Evolutionary conservation across 2,888 invertebrate species (phyloP).

Genomic region (Troides oblongomaculatus): DNA sequence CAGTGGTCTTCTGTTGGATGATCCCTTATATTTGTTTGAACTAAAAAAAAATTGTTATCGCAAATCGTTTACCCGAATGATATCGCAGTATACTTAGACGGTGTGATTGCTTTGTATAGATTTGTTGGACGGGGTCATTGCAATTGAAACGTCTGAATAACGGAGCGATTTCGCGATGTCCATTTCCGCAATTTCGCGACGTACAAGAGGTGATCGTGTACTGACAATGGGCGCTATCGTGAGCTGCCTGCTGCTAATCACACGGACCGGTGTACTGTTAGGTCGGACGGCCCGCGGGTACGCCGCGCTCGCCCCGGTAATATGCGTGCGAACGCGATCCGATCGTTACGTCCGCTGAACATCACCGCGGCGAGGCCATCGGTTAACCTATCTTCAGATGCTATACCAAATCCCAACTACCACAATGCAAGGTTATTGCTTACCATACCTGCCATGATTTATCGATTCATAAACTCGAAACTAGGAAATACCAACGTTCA

Average conservation of each 20-base stretch:
- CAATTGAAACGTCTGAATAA: slow-evolving; percentile 78
- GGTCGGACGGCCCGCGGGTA: slow-evolving; percentile 62
- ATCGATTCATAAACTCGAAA: background rate
- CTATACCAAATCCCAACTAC: background rate
- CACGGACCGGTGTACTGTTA: slow-evolving; percentile 71
- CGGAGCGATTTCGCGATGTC: slow-evolving; percentile 70
- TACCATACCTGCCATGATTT: background rate
- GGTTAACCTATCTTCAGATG: slow-evolving; percentile 35
- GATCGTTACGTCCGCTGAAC: slow-evolving; percentile 57
- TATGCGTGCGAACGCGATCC: slow-evolving; percentile 78
- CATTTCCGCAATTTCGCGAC: slow-evolving; percentile 78
- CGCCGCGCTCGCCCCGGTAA: slow-evolving; percentile 53
- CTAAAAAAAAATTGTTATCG: background rate
- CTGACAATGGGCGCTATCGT: slow-evolving; percentile 78
- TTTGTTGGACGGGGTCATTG: slow-evolving; percentile 57
- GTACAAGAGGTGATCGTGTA: slow-evolving; percentile 75
- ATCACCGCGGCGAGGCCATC: slow-evolving; percentile 33
- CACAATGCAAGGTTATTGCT: background rate
- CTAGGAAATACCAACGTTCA: background rate
- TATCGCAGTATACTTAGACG: background rate
- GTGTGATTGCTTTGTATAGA: slow-evolving; percentile 55
- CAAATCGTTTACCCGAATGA: background rate
- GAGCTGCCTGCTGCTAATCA: slow-evolving; percentile 72
- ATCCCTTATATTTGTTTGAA: background rate
- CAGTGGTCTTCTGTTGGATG: too few species aligned